Evolutionary conservation across 2,113 vertebrate species (phyloP).

Genomic region (Benthochromis sp.): DNA sequence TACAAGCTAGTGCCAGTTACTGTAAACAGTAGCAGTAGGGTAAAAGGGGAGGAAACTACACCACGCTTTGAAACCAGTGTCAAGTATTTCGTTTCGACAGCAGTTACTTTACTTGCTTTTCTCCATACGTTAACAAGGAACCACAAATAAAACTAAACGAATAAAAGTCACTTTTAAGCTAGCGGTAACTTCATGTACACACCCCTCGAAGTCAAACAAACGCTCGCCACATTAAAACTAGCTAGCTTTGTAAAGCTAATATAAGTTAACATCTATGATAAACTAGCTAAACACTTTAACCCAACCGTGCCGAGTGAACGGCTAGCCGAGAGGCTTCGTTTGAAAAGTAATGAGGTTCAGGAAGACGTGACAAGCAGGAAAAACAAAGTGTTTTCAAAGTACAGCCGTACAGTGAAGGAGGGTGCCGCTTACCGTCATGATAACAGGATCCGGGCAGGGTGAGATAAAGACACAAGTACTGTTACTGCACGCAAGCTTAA

Average conservation of each 20-base stretch:
- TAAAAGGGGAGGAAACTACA: neutral
- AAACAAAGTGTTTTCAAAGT: neutral
- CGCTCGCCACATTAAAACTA: neutral
- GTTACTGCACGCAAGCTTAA: neutral
- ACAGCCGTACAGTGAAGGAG: neutral
- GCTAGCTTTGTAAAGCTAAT: neutral
- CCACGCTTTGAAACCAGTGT: neutral
- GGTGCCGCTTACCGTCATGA: conserved; percentile 71
- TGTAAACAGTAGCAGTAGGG: conserved; percentile 10
- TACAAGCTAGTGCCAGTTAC: neutral
- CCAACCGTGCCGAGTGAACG: neutral
- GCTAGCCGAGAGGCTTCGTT: neutral
- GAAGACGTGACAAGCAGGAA: conserved; percentile 18
- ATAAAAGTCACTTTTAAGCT: neutral
- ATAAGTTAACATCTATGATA: neutral
- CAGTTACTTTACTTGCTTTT: neutral
- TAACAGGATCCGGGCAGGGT: conserved; percentile 37
- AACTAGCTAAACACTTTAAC: neutral
- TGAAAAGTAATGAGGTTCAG: neutral
- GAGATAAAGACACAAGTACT: neutral
- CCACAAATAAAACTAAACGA: neutral
- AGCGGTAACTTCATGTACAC: neutral
- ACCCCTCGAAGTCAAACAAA: neutral
- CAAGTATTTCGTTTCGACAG: neutral
- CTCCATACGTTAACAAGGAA: neutral